These are phyloP conservation scores for Torymus tubicola DNA, from an alignment of 2,888 invertebrate genomes.

Conservation along the genomic window DNA sequence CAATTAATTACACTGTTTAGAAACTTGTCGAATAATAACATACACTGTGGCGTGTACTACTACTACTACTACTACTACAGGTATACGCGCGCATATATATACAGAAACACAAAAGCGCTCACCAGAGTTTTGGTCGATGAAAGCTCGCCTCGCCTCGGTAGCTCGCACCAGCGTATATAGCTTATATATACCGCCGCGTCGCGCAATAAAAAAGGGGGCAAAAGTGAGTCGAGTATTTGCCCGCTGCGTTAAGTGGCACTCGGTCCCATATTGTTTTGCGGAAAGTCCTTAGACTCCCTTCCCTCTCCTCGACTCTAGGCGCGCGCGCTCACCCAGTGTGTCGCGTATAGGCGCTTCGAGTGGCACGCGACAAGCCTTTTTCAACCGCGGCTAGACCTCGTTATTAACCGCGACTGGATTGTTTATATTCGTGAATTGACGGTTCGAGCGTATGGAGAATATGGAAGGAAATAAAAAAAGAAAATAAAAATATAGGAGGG, in stretches of 20 bases:
- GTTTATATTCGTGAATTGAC: neutral
- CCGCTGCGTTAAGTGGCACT: constrained; percentile 66
- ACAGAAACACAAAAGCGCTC: neutral
- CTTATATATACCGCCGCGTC: constrained; percentile 3
- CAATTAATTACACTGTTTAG: constrained; percentile 38
- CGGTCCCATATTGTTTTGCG: constrained; percentile 67
- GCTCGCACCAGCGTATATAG: neutral
- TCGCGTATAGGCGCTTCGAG: constrained; percentile 17
- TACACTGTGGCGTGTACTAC: too few relatives aligned
- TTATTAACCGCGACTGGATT: neutral
- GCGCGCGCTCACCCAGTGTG: neutral
- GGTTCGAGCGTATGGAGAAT: too few relatives aligned
- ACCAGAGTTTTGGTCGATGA: constrained; percentile 29
- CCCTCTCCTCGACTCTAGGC: neutral
- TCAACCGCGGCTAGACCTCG: neutral
- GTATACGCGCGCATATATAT: too few relatives aligned
- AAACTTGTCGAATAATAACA: constrained; percentile 28
- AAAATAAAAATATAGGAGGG: too few relatives aligned
- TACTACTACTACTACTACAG: too few relatives aligned
- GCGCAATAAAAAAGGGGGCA: constrained; percentile 31
- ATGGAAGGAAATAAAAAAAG: too few relatives aligned
- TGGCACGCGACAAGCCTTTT: neutral
- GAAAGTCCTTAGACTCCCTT: constrained; percentile 53
- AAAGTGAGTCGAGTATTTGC: constrained; percentile 68
- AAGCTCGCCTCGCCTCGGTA: neutral